A percentile compares a stretch with the other conserved stretches of the same genome.
These are phyloP conservation scores for Iphiclides podalirius DNA, from an alignment of 2,888 invertebrate genomes.

Conservation along the genomic window DNA sequence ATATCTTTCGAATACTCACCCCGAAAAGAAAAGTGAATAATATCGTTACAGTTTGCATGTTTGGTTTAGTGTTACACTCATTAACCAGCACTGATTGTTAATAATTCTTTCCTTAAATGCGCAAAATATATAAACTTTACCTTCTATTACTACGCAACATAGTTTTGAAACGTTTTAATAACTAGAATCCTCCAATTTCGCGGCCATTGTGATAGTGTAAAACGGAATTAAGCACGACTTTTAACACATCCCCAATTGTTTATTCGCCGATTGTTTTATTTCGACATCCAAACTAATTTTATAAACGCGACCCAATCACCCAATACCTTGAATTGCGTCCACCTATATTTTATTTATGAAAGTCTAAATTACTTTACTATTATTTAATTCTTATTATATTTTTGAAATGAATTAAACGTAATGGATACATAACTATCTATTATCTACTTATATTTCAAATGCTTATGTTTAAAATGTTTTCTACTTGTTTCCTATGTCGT, in stretches of 20 bases:
- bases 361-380: no score
- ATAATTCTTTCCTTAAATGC: conserved; percentile 7
- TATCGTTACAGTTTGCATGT: conserved; percentile 9
- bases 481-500: no score
- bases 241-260: background rate
- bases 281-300: background rate
- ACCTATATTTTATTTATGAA: no score
- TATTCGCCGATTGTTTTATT: background rate
- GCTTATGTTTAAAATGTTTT: no score
- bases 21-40: background rate
- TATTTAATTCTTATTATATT: no score
- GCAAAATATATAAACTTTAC: background rate
- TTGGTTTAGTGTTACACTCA: background rate
- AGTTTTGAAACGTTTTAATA: conserved; percentile 7
- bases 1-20: conserved; percentile 3
- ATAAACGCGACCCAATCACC: no score
- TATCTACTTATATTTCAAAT: no score
- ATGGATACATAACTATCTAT: no score
- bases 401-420: no score
- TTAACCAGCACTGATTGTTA: background rate
- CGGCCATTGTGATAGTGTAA: conserved; percentile 1
- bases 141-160: conserved; percentile 1
- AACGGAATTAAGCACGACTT: conserved; percentile 5
- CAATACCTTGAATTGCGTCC: no score
- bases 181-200: background rate